Percentiles rank a stretch among this genome's conserved stretches.
Conservation (phyloP, 2,888 invertebrate species). For the Platerodrilus igneus region DNA sequence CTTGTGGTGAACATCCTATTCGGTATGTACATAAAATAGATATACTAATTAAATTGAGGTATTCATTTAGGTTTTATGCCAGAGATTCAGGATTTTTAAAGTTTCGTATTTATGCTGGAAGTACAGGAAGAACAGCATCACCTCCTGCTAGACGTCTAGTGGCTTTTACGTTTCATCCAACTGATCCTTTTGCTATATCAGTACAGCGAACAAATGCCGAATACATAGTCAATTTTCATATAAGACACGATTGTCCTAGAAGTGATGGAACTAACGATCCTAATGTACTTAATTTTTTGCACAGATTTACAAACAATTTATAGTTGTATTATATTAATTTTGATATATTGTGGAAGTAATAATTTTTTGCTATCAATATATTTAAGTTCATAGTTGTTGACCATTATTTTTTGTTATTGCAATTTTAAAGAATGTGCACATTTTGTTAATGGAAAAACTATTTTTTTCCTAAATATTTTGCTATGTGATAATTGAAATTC, state of each 20-base stretch:
- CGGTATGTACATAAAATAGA: slow-evolving; percentile 52
- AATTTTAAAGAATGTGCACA: too few species aligned
- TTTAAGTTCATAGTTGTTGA: too few species aligned
- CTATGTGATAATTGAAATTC: too few species aligned
- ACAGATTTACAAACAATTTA: slow-evolving; percentile 13
- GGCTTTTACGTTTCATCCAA: slow-evolving; percentile 94
- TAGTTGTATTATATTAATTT: slow-evolving; percentile 5
- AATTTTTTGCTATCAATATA: too few species aligned
- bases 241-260: slow-evolving; percentile 41
- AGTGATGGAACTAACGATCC: slow-evolving; percentile 19
- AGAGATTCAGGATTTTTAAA: slow-evolving; percentile 70
- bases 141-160: slow-evolving; percentile 74
- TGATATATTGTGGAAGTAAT: slow-evolving; percentile 83
- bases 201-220: slow-evolving; percentile 89
- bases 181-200: slow-evolving; percentile 93
- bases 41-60: slow-evolving; percentile 27
- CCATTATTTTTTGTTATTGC: too few species aligned
- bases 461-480: too few species aligned
- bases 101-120: slow-evolving; percentile 70
- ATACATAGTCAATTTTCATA: slow-evolving; percentile 92
- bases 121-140: slow-evolving; percentile 58
- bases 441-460: too few species aligned
- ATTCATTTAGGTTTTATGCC: slow-evolving; percentile 86
- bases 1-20: slow-evolving; percentile 88
- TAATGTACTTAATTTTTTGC: slow-evolving; percentile 24